These are phyloP conservation scores for Eumeta japonica DNA, from an alignment of 1,140 invertebrate species.

Conservation along the genomic window DNA sequence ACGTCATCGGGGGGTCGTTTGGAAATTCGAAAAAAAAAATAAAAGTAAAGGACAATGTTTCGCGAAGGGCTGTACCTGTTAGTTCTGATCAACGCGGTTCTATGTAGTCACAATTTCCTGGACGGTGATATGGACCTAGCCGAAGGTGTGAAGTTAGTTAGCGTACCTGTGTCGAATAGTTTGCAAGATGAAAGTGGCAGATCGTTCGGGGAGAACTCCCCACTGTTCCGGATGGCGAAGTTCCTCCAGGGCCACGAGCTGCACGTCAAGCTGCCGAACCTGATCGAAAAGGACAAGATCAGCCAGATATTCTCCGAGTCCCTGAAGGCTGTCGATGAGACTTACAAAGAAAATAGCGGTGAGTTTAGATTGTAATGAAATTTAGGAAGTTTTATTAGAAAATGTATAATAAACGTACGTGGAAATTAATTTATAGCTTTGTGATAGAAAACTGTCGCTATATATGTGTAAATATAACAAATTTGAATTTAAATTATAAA, in stretches of 20 bases:
- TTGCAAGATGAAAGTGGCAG: conserved; percentile 47
- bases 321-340: conserved; percentile 44
- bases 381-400: too few relatives aligned
- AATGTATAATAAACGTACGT: too few relatives aligned
- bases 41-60: conserved; percentile 48
- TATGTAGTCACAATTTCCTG: conserved; percentile 27
- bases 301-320: conserved; percentile 40
- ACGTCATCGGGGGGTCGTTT: background rate
- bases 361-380: too few relatives aligned
- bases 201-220: conserved; percentile 52
- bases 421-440: too few relatives aligned
- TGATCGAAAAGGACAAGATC: conserved; percentile 57
- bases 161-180: conserved; percentile 40
- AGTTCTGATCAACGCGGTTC: conserved; percentile 17
- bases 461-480: too few relatives aligned
- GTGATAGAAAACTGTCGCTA: too few relatives aligned
- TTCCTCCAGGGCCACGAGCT: conserved; percentile 70
- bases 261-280: conserved; percentile 66
- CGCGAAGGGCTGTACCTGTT: conserved; percentile 19
- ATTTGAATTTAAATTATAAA: too few relatives aligned
- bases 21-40: background rate
- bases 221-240: conserved; percentile 60
- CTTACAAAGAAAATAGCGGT: conserved; percentile 41
- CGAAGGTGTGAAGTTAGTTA: conserved; percentile 65
- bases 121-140: conserved; percentile 57